Conservation (phyloP, 2,888 invertebrate species). For the Sisyra terminalis region DNA sequence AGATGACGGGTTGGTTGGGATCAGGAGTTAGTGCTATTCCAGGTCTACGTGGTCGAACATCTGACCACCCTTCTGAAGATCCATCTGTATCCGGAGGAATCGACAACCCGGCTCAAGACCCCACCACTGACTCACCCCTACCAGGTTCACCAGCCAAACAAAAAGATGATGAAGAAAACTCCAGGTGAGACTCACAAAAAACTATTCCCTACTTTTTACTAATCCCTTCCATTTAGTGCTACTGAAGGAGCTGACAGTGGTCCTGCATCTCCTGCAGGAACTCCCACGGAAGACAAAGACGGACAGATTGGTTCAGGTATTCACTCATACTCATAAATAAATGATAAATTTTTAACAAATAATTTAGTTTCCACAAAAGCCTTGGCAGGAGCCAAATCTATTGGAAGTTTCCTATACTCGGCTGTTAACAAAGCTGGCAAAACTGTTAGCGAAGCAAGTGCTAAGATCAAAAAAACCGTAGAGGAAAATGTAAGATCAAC, state of each 20-base stretch:
- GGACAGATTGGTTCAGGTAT: slow-evolving; percentile 52
- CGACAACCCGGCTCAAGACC: slow-evolving; percentile 28
- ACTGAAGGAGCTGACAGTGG: slow-evolving; percentile 84
- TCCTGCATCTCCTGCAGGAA: slow-evolving; percentile 58
- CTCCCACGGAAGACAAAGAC: slow-evolving; percentile 65
- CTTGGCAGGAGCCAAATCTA: slow-evolving; percentile 74
- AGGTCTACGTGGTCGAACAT: slow-evolving; percentile 52
- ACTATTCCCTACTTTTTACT: not conserved
- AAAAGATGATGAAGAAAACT: slow-evolving; percentile 72
- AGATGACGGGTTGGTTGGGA: slow-evolving; percentile 73
- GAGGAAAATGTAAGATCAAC: slow-evolving; percentile 75
- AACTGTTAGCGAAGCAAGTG: slow-evolving; percentile 76
- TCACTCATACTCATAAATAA: slow-evolving; percentile 17
- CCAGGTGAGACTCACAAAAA: too few relatives aligned
- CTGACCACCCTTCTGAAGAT: slow-evolving; percentile 24
- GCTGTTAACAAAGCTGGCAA: slow-evolving; percentile 94
- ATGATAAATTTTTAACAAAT: slow-evolving; percentile 12
- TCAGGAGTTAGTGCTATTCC: slow-evolving; percentile 56
- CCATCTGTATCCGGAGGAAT: slow-evolving; percentile 28
- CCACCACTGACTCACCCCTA: slow-evolving; percentile 20
- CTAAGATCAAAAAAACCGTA: slow-evolving; percentile 88
- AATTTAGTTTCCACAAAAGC: slow-evolving; percentile 71
- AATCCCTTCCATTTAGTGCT: slow-evolving; percentile 39
- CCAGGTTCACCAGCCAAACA: slow-evolving; percentile 21
- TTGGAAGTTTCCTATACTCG: slow-evolving; percentile 85